A percentile compares a stretch with the other conserved stretches of the same genome.
phyloP scores from a whole-genome alignment of 2,797 vertebrate species.

The Coranthus polyacanthus region DNA sequence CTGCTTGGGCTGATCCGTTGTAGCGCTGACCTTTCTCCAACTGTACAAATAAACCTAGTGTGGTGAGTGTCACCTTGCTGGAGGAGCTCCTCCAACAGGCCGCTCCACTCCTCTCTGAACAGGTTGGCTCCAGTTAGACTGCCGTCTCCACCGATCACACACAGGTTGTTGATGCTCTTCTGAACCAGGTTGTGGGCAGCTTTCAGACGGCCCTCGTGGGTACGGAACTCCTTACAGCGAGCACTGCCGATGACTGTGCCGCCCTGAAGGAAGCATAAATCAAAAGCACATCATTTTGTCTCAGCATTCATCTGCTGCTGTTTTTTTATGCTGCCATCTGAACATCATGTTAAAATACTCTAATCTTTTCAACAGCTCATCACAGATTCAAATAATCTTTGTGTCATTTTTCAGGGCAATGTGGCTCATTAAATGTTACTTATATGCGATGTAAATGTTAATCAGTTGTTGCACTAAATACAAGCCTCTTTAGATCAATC shows the following conservation, averaged over 20 bases:
- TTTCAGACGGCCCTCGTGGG: conserved; percentile 90
- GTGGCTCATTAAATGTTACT: too few relatives aligned
- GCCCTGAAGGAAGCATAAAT: conserved; percentile 80
- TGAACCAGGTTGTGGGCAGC: conserved; percentile 91
- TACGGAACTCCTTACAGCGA: conserved; percentile 92
- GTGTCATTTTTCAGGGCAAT: too few relatives aligned
- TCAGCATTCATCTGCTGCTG: neutral
- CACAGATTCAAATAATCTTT: too few relatives aligned
- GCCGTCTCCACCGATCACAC: conserved; percentile 97
- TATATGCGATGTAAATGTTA: too few relatives aligned
- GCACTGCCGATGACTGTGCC: conserved; percentile 98
- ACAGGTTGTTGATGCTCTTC: conserved; percentile 92
- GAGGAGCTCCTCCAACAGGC: conserved; percentile 90
- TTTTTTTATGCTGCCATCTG: neutral
- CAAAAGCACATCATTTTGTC: neutral
- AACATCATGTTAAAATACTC: neutral
- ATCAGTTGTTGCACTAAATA: too few relatives aligned
- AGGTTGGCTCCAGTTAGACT: conserved; percentile 96
- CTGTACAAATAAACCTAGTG: too few relatives aligned
- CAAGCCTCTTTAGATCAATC: neutral
- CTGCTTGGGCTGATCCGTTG: too few relatives aligned
- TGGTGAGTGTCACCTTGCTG: conserved; percentile 78
- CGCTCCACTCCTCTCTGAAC: conserved; percentile 94
- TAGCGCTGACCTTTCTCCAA: too few relatives aligned
- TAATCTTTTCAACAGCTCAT: too few relatives aligned